These are phyloP conservation scores for Drosophila longiperda DNA, from an alignment of 2,888 invertebrate species.

Conservation along the genomic window DNA sequence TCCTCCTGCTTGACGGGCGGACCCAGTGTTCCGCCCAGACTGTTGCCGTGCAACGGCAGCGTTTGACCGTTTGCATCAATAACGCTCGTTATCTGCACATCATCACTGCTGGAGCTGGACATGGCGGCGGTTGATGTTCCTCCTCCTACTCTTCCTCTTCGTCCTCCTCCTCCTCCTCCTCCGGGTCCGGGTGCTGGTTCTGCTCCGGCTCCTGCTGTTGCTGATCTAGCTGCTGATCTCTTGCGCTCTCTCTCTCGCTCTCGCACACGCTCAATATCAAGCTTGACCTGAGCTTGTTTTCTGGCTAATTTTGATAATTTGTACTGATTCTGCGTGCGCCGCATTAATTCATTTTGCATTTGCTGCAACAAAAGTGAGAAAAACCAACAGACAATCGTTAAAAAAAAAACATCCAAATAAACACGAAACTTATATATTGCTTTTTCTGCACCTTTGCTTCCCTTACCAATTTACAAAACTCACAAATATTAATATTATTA, in stretches of 20 bases:
- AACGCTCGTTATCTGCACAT: constrained; percentile 81
- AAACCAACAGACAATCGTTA: constrained; percentile 16
- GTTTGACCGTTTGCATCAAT: constrained; percentile 83
- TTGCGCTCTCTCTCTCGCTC: constrained; percentile 20
- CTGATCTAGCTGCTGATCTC: neutral
- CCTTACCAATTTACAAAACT: neutral
- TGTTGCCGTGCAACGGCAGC: constrained; percentile 81
- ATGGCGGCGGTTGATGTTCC: constrained; percentile 26
- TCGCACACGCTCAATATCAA: constrained; percentile 18
- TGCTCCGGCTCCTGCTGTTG: constrained; percentile 7
- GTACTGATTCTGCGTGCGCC: constrained; percentile 20
- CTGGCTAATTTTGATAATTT: constrained; percentile 18
- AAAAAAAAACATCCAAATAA: constrained; percentile 15
- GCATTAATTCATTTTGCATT: constrained; percentile 49
- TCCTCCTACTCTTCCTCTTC: constrained; percentile 9
- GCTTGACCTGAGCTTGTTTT: constrained; percentile 4
- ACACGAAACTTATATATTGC: neutral
- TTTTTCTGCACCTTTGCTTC: neutral
- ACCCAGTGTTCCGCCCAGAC: constrained; percentile 77
- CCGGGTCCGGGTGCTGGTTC: constrained; percentile 7
- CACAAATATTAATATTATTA: neutral
- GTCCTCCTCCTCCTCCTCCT: constrained; percentile 9
- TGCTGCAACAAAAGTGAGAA: constrained; percentile 42
- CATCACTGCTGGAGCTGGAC: constrained; percentile 67
- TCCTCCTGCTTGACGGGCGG: constrained; percentile 86